phyloP scores from a whole-genome alignment of 2,797 vertebrate genomes.

The Arrhamphus sclerolepis region DNA sequence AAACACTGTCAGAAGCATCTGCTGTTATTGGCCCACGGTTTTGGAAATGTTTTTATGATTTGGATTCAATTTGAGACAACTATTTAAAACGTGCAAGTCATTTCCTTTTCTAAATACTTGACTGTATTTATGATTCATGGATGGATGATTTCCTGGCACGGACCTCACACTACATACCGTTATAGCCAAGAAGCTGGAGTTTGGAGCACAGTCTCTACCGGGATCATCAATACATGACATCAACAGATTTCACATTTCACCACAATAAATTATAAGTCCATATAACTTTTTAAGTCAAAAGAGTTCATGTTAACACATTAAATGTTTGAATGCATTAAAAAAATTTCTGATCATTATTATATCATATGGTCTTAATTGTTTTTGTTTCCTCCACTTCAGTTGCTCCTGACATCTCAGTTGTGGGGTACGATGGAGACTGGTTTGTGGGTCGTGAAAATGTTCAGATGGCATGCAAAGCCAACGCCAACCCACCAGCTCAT shows the following conservation, averaged over 20 bases:
- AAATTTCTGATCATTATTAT: no score
- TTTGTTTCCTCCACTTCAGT: slow-evolving; percentile 72
- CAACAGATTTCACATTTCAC: neutral
- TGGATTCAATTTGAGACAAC: no score
- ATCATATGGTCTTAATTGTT: neutral
- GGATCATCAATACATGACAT: neutral
- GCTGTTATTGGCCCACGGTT: no score
- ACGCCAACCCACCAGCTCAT: slow-evolving; percentile 93
- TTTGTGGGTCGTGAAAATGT: slow-evolving; percentile 91
- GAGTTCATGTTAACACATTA: neutral
- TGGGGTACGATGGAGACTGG: slow-evolving; percentile 97
- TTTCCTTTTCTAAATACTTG: no score
- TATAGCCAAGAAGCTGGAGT: no score
- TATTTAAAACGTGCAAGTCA: no score
- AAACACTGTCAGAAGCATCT: no score
- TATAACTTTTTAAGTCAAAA: no score
- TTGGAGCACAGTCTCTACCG: neutral
- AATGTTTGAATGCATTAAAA: slow-evolving; percentile 1
- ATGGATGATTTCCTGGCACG: no score
- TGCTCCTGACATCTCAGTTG: slow-evolving; percentile 93
- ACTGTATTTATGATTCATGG: no score
- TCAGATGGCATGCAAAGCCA: slow-evolving; percentile 93
- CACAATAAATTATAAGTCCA: neutral
- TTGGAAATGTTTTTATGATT: no score
- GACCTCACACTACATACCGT: no score